These are phyloP conservation scores for Aptenodytes patagonicus DNA, from an alignment of 2,113 vertebrate species.

Conservation along the genomic window DNA sequence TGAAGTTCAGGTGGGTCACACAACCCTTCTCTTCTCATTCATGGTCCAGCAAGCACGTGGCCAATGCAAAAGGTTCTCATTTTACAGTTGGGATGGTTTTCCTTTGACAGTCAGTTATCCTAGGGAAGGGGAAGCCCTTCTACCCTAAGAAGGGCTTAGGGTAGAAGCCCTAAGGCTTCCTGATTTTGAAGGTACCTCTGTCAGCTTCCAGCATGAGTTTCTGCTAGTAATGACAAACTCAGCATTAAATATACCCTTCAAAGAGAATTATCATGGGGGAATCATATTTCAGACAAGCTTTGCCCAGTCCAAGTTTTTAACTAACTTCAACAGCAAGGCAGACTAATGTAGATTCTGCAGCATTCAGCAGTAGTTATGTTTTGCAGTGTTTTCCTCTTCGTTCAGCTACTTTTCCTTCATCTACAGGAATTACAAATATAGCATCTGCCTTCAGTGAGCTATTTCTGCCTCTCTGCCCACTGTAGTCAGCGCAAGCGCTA, in stretches of 20 bases:
- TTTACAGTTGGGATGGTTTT: neutral
- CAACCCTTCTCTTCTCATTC: neutral
- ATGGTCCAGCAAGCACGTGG: rapidly evolving
- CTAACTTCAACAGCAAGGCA: neutral
- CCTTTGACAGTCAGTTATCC: neutral
- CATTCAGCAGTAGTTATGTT: neutral
- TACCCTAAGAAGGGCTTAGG: neutral
- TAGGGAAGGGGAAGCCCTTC: neutral
- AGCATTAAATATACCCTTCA: neutral
- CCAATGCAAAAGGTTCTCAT: neutral
- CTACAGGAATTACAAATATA: neutral
- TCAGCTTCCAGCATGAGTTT: neutral
- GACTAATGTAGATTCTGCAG: neutral
- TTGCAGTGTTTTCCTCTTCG: neutral
- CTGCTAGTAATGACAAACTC: neutral
- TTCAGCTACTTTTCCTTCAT: neutral
- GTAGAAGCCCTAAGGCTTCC: no score
- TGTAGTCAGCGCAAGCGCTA: neutral
- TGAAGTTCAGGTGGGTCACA: neutral
- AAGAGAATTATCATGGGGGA: neutral
- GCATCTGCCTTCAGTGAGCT: neutral
- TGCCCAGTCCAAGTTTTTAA: neutral
- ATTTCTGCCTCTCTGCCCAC: constrained; percentile 20
- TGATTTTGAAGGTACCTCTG: neutral
- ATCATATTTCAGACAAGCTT: neutral